These are phyloP conservation scores for Mustelus asterias DNA, from an alignment of 2,113 vertebrate species.

Conservation along the genomic window DNA sequence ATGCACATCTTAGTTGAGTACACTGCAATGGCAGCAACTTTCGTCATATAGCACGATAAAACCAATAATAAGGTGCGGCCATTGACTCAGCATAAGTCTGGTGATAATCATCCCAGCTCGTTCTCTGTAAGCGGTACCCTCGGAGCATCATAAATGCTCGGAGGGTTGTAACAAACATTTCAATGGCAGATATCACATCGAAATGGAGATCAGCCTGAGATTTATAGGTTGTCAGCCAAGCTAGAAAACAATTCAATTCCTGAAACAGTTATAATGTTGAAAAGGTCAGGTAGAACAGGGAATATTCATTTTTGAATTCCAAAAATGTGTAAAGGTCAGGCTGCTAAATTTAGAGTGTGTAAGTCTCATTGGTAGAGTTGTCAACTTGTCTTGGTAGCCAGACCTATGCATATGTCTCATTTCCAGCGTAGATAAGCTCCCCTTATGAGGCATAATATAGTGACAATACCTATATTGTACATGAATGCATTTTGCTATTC, in stretches of 20 bases:
- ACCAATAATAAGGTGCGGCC: background rate
- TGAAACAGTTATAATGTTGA: constrained; percentile 11
- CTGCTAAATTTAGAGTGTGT: background rate
- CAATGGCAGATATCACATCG: background rate
- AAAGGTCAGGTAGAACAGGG: constrained; percentile 8
- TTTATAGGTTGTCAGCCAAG: background rate
- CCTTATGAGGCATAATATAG: background rate
- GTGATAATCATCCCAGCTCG: background rate
- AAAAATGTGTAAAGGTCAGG: constrained; percentile 7
- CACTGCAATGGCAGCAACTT: too few species aligned
- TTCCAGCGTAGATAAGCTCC: background rate
- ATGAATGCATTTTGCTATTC: background rate
- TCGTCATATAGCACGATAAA: background rate
- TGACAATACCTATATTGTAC: background rate
- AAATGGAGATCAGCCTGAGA: background rate
- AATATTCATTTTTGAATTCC: background rate
- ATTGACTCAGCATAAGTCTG: background rate
- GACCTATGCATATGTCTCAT: background rate
- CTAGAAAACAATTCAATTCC: background rate
- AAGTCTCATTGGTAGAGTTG: background rate
- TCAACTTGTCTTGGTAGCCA: background rate
- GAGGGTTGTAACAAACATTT: background rate
- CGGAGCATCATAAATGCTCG: too few species aligned
- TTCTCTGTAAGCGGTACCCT: background rate
- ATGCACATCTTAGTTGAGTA: background rate